Conservation (phyloP, 2,797 vertebrate species). For the Schizopygopsis pylzovi region DNA sequence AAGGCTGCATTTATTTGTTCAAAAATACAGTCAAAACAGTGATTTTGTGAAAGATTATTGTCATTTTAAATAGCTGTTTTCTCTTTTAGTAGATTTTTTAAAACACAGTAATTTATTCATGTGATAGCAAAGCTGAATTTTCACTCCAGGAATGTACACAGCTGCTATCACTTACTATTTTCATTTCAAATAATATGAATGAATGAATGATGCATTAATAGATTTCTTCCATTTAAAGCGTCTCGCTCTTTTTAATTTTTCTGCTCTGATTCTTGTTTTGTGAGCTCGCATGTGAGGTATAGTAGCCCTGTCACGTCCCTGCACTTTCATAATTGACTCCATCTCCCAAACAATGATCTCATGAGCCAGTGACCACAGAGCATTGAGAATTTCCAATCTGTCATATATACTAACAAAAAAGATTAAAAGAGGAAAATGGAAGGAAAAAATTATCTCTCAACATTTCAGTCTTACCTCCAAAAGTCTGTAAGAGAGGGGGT, state of each 20-base stretch:
- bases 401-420: conserved; percentile 16
- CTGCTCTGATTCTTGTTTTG: conserved; percentile 53
- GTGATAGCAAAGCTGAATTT: not conserved
- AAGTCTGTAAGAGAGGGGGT: conserved; percentile 54
- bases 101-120: not conserved
- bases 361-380: conserved; percentile 74
- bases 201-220: no score
- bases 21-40: not conserved
- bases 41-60: not conserved
- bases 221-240: conserved; percentile 42
- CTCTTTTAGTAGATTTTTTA: not conserved
- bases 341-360: conserved; percentile 75
- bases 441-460: conserved; percentile 13
- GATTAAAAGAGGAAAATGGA: not conserved
- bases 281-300: conserved; percentile 36
- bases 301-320: conserved; percentile 41
- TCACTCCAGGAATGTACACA: not conserved
- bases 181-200: conserved; percentile 35
- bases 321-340: conserved; percentile 74
- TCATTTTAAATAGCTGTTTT: no score
- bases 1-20: not conserved
- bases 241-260: conserved; percentile 45
- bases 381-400: conserved; percentile 25
- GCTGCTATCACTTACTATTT: conserved; percentile 20
- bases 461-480: conserved; percentile 44